Evolutionary conservation across 2,113 vertebrate species (phyloP).

Genomic region (Chinchilla lanigera): DNA sequence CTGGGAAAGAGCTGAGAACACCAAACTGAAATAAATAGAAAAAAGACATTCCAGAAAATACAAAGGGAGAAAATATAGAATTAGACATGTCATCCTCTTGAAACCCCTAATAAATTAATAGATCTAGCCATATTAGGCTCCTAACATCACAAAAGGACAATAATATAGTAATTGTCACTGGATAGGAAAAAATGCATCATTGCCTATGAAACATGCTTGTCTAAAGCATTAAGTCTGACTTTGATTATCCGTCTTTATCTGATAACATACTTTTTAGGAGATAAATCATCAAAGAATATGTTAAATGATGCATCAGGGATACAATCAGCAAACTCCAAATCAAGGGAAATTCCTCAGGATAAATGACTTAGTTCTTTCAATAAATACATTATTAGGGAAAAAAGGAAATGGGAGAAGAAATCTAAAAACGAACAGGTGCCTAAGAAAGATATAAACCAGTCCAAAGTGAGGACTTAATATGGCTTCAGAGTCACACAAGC

Average conservation of each 20-base stretch:
- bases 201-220: background rate
- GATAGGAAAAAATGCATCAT: background rate
- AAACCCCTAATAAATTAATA: background rate
- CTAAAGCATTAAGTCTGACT: background rate
- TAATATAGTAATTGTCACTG: background rate
- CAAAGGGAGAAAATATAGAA: background rate
- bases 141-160: background rate
- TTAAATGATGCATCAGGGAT: background rate
- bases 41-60: background rate
- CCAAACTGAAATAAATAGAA: constrained; percentile 14
- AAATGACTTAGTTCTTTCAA: background rate
- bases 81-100: background rate
- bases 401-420: background rate
- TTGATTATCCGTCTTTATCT: background rate
- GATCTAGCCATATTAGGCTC: background rate
- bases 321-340: background rate
- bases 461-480: background rate
- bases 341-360: background rate
- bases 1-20: constrained; percentile 37
- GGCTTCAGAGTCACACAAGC: background rate
- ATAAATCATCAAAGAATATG: background rate
- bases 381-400: background rate
- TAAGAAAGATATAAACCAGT: background rate
- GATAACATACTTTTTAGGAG: background rate
- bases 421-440: background rate